These are phyloP conservation scores for Coccyzus lansbergi DNA, from an alignment of 2,797 vertebrate species.

Conservation along the genomic window DNA sequence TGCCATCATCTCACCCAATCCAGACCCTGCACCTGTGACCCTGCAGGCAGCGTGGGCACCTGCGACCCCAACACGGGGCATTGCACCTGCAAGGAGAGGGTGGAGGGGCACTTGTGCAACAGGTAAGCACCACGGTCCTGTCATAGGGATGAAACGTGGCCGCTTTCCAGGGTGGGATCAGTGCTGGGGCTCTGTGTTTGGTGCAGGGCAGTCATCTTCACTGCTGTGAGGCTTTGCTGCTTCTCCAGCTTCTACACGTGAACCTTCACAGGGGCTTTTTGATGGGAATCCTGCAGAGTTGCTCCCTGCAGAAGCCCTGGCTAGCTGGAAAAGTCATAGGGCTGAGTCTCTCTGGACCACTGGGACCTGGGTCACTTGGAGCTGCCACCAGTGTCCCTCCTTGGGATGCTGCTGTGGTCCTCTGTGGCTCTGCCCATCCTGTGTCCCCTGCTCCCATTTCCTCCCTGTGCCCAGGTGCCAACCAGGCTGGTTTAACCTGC, in stretches of 20 bases:
- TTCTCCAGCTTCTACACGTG: not conserved
- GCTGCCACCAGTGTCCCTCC: not conserved
- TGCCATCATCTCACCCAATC: not conserved
- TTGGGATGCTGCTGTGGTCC: not conserved
- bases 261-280: not conserved
- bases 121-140: slow-evolving; percentile 68
- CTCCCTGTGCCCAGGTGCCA: slow-evolving; percentile 82
- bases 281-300: not conserved
- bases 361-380: not conserved
- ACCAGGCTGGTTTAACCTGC: slow-evolving; percentile 88
- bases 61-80: slow-evolving; percentile 85
- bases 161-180: not conserved
- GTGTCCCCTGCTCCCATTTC: not conserved
- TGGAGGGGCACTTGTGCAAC: slow-evolving; percentile 88
- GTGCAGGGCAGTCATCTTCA: accelerated
- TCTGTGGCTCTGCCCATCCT: not conserved
- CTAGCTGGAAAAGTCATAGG: too few species aligned
- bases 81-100: slow-evolving; percentile 87
- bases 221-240: accelerated
- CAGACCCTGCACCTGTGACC: slow-evolving; percentile 86
- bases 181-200: not conserved
- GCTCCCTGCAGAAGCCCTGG: not conserved
- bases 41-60: slow-evolving; percentile 79
- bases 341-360: not conserved
- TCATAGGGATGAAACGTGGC: not conserved